phyloP scores from a whole-genome alignment of 2,113 vertebrate species.

The Eublepharis macularius region DNA sequence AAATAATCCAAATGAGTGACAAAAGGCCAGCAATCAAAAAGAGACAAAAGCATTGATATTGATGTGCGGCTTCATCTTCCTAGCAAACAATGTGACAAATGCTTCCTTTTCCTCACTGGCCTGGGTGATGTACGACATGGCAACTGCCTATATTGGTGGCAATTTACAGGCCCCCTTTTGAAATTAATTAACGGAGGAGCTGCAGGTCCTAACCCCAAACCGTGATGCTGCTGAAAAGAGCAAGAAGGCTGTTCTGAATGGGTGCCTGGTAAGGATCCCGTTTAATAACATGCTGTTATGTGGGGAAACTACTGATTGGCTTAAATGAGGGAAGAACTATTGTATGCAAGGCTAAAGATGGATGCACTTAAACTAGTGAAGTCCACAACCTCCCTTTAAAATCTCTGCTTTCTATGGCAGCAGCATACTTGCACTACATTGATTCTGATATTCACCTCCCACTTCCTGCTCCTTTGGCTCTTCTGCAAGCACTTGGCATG shows the following conservation, averaged over 20 bases:
- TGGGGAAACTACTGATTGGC: background rate
- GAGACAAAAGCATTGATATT: background rate
- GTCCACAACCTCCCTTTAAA: background rate
- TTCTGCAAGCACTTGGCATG: background rate
- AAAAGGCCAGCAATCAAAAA: background rate
- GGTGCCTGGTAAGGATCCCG: background rate
- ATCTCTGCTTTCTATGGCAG: background rate
- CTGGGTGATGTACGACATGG: slow-evolving; percentile 9
- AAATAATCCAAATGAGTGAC: background rate
- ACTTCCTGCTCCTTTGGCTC: background rate
- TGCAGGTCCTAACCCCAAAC: background rate
- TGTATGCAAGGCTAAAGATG: background rate
- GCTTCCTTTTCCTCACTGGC: background rate
- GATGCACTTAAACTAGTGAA: background rate
- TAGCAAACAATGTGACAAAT: background rate
- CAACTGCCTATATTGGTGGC: background rate
- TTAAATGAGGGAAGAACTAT: background rate
- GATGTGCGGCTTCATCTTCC: background rate
- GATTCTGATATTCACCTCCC: background rate
- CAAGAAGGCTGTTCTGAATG: background rate
- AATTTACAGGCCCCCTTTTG: background rate
- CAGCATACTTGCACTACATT: background rate
- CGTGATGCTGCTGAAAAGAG: background rate
- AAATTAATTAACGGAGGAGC: background rate
- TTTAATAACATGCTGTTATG: background rate